phyloP scores from a whole-genome alignment of 2,888 invertebrate species.

The Esperia sulphurella region DNA sequence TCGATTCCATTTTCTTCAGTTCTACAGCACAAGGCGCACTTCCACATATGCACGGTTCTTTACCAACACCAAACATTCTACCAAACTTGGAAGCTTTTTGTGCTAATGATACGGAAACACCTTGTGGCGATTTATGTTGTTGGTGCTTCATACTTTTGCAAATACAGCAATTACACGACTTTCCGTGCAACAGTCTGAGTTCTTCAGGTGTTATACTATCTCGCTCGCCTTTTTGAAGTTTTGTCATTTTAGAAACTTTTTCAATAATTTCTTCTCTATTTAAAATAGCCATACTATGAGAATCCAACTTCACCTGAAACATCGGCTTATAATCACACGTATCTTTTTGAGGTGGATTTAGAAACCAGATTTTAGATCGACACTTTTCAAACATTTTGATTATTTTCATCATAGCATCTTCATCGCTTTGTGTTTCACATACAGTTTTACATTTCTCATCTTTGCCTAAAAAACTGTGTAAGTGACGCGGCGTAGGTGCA shows the following conservation, averaged over 20 bases:
- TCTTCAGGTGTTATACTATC: background rate
- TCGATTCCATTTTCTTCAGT: background rate
- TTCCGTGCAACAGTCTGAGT: constrained; percentile 4
- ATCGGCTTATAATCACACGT: constrained; percentile 8
- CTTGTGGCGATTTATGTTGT: background rate
- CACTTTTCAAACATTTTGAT: constrained; percentile 6
- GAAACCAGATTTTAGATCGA: background rate
- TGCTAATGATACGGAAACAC: background rate
- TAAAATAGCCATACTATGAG: constrained; percentile 15
- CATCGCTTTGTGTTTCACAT: constrained; percentile 15
- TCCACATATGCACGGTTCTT: constrained; percentile 17
- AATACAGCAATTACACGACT: constrained; percentile 13
- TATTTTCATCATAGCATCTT: constrained; percentile 16
- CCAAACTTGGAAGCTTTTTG: background rate
- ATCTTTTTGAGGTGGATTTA: background rate
- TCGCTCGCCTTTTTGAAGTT: background rate
- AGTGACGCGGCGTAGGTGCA: background rate
- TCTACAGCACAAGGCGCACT: constrained; percentile 13
- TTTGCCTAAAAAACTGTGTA: no score
- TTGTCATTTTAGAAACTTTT: background rate
- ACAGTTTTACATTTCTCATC: background rate
- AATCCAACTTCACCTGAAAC: constrained; percentile 16
- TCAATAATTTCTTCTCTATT: constrained; percentile 18
- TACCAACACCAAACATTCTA: background rate
- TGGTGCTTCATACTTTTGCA: constrained; percentile 1